Percentiles rank a stretch among this genome's conserved stretches.
Conservation (phyloP, 2,797 vertebrate species). For the Spea hammondii region DNA sequence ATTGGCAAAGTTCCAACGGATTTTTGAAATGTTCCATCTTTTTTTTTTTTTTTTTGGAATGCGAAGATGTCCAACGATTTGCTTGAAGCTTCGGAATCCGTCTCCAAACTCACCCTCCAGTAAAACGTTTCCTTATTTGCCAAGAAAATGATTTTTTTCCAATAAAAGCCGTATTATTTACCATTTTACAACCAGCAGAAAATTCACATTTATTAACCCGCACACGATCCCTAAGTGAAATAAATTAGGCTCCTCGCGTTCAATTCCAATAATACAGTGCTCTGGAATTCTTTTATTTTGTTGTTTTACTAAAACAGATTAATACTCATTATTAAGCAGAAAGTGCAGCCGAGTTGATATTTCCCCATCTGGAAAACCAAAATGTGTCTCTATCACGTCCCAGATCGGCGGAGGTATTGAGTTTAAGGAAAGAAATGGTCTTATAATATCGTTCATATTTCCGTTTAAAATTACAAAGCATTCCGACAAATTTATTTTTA, state of each 20-base stretch:
- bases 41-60: too few relatives aligned
- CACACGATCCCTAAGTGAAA: background rate
- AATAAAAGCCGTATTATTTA: background rate
- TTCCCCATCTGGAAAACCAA: slow-evolving; percentile 6
- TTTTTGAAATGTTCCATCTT: too few relatives aligned
- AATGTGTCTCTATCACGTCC: background rate
- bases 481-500: slow-evolving; percentile 39
- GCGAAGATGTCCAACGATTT: too few relatives aligned
- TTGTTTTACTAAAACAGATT: background rate
- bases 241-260: background rate
- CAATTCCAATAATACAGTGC: background rate
- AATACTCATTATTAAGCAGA: background rate
- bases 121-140: background rate
- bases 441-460: too few relatives aligned
- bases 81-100: too few relatives aligned
- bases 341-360: slow-evolving; percentile 7
- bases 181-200: background rate
- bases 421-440: slow-evolving; percentile 12
- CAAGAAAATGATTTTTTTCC: background rate
- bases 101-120: background rate
- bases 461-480: background rate
- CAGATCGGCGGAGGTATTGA: background rate
- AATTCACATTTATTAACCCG: background rate
- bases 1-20: too few relatives aligned
- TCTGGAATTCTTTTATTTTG: background rate